Evolutionary conservation across 35 echinoderm and acorn worm species (phyloP).

Genomic region (Hemicentrotus pulcherrimus): DNA sequence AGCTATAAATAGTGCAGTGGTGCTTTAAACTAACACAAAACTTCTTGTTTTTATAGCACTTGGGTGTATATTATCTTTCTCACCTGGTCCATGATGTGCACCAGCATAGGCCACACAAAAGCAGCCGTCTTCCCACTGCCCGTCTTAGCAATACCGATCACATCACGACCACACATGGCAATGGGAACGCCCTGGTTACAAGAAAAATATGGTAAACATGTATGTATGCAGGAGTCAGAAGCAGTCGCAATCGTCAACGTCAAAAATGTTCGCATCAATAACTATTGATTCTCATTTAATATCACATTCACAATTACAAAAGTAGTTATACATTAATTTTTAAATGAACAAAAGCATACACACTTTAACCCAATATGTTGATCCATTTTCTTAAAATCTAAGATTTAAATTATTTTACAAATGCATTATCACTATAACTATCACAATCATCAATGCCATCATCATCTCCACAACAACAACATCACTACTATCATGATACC

Average conservation of each 20-base stretch:
- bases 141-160: constrained; percentile 97
- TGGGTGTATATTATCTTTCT: neutral
- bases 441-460: neutral
- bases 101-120: constrained; percentile 94
- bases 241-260: neutral
- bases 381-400: neutral
- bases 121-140: constrained; percentile 99
- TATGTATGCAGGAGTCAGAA: neutral
- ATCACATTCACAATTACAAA: neutral
- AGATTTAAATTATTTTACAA: neutral
- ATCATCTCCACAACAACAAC: neutral
- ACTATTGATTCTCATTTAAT: neutral
- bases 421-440: neutral
- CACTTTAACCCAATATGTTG: no score
- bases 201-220: neutral
- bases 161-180: constrained; percentile 80
- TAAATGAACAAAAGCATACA: neutral
- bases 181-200: constrained; percentile 79
- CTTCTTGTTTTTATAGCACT: neutral
- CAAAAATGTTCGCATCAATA: neutral
- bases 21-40: neutral
- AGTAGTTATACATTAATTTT: neutral
- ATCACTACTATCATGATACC: neutral
- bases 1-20: no score
- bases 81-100: constrained; percentile 99